Percentiles rank a stretch among this genome's conserved stretches.
These are phyloP conservation scores for Drosophila mayaguana DNA, from an alignment of 2,888 invertebrate genomes.

Conservation along the genomic window DNA sequence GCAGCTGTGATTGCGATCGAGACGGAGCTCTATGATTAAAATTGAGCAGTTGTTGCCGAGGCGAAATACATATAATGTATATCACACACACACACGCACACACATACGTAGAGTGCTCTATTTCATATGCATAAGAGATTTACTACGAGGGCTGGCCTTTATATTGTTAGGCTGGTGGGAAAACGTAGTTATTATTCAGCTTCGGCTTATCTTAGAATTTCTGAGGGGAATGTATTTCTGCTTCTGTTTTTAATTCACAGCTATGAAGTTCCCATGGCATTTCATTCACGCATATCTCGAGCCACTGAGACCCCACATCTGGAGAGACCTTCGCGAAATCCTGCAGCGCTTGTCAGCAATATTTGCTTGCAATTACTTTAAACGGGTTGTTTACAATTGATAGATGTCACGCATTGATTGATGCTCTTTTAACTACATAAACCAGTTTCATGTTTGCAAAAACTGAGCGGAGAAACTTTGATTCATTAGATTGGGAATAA, in stretches of 20 bases:
- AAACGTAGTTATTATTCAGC: neutral
- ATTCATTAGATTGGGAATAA: neutral
- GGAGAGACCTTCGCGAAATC: neutral
- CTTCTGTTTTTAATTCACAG: neutral
- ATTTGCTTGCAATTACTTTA: neutral
- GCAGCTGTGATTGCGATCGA: slow-evolving; percentile 14
- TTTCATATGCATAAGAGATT: slow-evolving; percentile 30
- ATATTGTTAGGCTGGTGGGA: neutral
- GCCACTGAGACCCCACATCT: neutral
- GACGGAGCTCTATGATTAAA: slow-evolving; percentile 24
- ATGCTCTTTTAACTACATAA: neutral
- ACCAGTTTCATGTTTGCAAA: neutral
- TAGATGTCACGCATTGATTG: slow-evolving; percentile 1
- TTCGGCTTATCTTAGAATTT: neutral
- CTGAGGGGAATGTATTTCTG: neutral
- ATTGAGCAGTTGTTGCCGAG: slow-evolving; percentile 23
- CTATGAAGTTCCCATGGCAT: neutral
- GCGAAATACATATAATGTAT: slow-evolving; percentile 17
- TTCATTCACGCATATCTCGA: neutral
- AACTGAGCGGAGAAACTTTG: neutral
- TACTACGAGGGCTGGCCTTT: slow-evolving; percentile 4
- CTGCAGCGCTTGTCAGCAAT: neutral
- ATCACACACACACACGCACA: neutral
- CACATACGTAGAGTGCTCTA: slow-evolving; percentile 10
- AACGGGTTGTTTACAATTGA: neutral